These are phyloP conservation scores for Cheilosia impressa DNA, from an alignment of 2,888 invertebrate species.

Conservation along the genomic window DNA sequence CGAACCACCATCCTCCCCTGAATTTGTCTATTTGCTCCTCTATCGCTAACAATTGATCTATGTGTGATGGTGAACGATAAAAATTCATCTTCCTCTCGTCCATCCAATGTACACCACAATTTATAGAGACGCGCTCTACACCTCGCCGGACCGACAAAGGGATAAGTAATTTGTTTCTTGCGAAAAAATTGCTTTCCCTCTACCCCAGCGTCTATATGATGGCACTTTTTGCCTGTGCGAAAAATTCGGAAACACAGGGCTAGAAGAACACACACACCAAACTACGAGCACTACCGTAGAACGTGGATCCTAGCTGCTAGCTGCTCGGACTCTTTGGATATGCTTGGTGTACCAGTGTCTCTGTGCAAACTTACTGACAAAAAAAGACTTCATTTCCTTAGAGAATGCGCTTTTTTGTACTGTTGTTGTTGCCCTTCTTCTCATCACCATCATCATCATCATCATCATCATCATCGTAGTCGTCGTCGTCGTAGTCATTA, in stretches of 20 bases:
- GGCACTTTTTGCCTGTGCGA: not conserved
- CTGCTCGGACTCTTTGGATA: slow-evolving; percentile 35
- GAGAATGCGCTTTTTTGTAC: slow-evolving; percentile 57
- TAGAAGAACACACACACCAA: not conserved
- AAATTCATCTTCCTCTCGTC: slow-evolving; percentile 54
- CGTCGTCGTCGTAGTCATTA: slow-evolving; percentile 39
- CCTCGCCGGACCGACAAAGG: slow-evolving; percentile 51
- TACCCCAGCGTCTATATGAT: not conserved
- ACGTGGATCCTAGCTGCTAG: slow-evolving; percentile 36
- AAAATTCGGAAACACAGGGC: slow-evolving; percentile 44
- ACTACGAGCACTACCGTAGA: slow-evolving; percentile 17
- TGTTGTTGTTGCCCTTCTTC: slow-evolving; percentile 8
- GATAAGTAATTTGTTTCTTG: slow-evolving; percentile 61
- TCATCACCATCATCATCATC: slow-evolving; percentile 31
- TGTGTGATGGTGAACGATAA: slow-evolving; percentile 44
- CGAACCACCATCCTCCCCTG: not conserved
- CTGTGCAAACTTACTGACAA: slow-evolving; percentile 14
- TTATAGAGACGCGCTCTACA: slow-evolving; percentile 49
- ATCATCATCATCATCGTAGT: no score
- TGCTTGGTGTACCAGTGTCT: slow-evolving; percentile 35
- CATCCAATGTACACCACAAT: slow-evolving; percentile 50
- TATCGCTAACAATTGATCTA: slow-evolving; percentile 48
- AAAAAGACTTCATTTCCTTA: slow-evolving; percentile 56
- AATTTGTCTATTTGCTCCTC: slow-evolving; percentile 33
- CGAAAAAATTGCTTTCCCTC: slow-evolving; percentile 11